Percentiles rank a stretch among this genome's conserved stretches.
These are phyloP conservation scores for Venustoraphidia nigricollis DNA, from an alignment of 2,888 invertebrate species.

Conservation along the genomic window DNA sequence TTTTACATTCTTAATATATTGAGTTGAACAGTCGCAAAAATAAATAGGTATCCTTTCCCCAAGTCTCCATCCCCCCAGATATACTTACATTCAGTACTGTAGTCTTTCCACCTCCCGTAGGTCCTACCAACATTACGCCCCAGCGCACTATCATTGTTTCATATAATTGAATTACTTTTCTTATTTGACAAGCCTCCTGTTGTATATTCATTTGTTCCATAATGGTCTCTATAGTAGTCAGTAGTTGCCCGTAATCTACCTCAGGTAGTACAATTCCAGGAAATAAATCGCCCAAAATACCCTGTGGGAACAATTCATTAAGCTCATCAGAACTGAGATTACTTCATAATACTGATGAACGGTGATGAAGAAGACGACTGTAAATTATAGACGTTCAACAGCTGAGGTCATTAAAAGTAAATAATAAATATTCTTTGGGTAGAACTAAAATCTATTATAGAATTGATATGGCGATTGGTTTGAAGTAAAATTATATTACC, in stretches of 20 bases:
- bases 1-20: no score
- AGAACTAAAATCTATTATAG: no score
- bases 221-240: constrained; percentile 41
- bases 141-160: constrained; percentile 85
- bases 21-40: no score
- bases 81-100: constrained; percentile 49
- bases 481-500: no score
- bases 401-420: no score
- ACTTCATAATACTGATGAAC: no score
- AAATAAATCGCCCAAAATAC: constrained; percentile 79
- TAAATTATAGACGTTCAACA: no score
- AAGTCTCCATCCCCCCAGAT: no score
- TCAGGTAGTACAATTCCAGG: constrained; percentile 66
- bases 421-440: no score
- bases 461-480: no score
- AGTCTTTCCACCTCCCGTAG: constrained; percentile 77
- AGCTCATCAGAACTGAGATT: background rate
- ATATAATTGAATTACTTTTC: constrained; percentile 70
- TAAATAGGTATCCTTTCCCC: no score
- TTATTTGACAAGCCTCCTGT: constrained; percentile 45
- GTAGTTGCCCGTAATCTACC: constrained; percentile 63
- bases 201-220: constrained; percentile 47
- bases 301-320: constrained; percentile 27
- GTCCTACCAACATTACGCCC: constrained; percentile 86
- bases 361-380: no score